Evolutionary conservation across 2,797 vertebrate species (phyloP).

Genomic region (Leptatherina wallacei): DNA sequence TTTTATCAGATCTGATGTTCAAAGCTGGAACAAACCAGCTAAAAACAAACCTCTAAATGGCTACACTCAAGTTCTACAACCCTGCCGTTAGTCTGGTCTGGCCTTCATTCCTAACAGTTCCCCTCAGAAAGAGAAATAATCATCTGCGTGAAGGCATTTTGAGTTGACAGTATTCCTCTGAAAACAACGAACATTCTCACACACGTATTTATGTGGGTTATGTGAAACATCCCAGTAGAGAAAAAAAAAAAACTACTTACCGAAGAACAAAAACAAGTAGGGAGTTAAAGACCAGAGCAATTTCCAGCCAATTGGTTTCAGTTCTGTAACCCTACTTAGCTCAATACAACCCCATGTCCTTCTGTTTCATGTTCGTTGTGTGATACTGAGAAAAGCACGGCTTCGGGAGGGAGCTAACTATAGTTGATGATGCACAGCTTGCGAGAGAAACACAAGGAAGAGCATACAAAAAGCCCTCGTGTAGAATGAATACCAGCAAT

Average conservation of each 20-base stretch:
- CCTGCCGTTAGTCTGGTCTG: constrained; percentile 14
- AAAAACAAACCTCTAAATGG: constrained; percentile 19
- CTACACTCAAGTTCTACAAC: constrained; percentile 9
- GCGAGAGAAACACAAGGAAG: not conserved
- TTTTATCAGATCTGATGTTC: constrained; percentile 2
- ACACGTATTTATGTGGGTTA: constrained; percentile 39
- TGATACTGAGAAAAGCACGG: constrained; percentile 1
- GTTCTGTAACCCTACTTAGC: constrained; percentile 11
- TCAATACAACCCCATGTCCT: not conserved
- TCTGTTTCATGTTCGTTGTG: constrained; percentile 1
- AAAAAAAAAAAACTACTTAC: constrained; percentile 10
- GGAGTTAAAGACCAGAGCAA: constrained; percentile 25
- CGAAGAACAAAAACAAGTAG: not conserved
- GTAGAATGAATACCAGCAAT: constrained; percentile 1
- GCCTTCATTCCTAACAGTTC: constrained; percentile 34
- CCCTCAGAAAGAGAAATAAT: constrained; percentile 45
- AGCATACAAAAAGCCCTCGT: not conserved
- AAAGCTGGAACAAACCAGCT: constrained; percentile 1
- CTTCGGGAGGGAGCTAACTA: constrained; percentile 6
- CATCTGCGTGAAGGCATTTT: constrained; percentile 42
- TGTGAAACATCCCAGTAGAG: constrained; percentile 23
- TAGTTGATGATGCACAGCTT: not conserved
- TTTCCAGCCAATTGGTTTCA: constrained; percentile 29
- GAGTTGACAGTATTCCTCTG: constrained; percentile 45
- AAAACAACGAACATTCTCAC: constrained; percentile 52